phyloP scores from a whole-genome alignment of 2,797 vertebrate species.

The Sebastes vulpes region DNA sequence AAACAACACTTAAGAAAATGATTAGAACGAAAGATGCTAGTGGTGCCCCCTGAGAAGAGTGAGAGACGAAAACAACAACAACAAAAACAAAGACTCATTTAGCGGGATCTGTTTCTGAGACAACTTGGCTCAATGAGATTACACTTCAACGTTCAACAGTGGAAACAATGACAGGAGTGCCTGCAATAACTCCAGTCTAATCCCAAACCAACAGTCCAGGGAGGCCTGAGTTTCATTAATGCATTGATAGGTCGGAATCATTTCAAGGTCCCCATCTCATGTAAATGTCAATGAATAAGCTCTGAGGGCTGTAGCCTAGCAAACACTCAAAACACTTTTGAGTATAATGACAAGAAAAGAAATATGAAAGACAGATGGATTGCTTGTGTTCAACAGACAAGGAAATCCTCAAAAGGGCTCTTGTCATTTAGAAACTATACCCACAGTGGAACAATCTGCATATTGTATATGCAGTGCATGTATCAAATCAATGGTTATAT shows the following conservation, averaged over 20 bases:
- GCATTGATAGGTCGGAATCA: slow-evolving; percentile 59
- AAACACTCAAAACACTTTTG: slow-evolving; percentile 27
- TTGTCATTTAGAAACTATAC: slow-evolving; percentile 12
- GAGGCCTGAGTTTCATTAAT: slow-evolving; percentile 46
- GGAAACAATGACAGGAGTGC: slow-evolving; percentile 21
- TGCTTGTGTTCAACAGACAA: slow-evolving; percentile 15
- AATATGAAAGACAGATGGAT: slow-evolving; percentile 44
- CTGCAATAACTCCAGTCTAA: slow-evolving; percentile 30
- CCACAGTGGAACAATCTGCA: background rate
- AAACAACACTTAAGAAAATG: background rate
- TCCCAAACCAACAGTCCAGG: slow-evolving; percentile 29
- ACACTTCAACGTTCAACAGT: slow-evolving; percentile 10
- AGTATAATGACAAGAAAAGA: slow-evolving; percentile 44
- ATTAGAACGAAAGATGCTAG: background rate
- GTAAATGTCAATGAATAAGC: slow-evolving; percentile 57
- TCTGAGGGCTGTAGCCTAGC: slow-evolving; percentile 16
- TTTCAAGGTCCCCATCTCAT: slow-evolving; percentile 46
- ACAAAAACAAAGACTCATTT: slow-evolving; percentile 19
- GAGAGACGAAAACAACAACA: background rate
- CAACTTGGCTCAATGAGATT: slow-evolving; percentile 21
- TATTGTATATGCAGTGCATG: slow-evolving; percentile 8
- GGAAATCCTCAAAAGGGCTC: slow-evolving; percentile 23
- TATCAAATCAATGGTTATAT: slow-evolving; percentile 18
- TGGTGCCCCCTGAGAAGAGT: background rate
- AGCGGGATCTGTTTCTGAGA: slow-evolving; percentile 1